A percentile compares a stretch with the other conserved stretches of the same genome.
Conservation (phyloP, 2,888 invertebrate species). For the Acleris holmiana region DNA sequence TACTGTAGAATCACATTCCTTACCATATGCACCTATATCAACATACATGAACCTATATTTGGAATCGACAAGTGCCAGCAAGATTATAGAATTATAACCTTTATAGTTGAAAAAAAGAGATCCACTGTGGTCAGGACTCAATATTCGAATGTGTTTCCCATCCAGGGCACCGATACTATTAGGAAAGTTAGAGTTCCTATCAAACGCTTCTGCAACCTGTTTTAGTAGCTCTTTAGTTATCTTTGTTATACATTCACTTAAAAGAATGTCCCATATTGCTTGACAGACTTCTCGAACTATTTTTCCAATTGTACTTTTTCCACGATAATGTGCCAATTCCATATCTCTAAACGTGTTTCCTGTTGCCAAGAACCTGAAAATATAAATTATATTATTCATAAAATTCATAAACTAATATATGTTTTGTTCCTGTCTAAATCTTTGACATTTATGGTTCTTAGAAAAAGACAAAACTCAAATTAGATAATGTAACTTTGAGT, state of each 20-base stretch:
- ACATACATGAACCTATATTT: constrained; percentile 19
- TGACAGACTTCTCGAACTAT: constrained; percentile 35
- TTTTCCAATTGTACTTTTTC: constrained; percentile 35
- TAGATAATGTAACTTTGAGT: too few relatives aligned
- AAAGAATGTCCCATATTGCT: constrained; percentile 35
- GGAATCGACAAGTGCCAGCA: constrained; percentile 15
- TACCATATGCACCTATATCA: constrained; percentile 5
- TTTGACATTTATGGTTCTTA: constrained; percentile 10
- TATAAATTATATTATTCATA: constrained; percentile 16
- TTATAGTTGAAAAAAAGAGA: constrained; percentile 8
- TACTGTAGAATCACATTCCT: constrained; percentile 2
- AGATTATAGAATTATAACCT: constrained; percentile 13
- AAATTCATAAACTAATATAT: constrained; percentile 1
- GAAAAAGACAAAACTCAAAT: neutral
- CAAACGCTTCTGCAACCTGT: constrained; percentile 22
- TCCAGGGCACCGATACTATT: constrained; percentile 5
- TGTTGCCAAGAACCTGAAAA: constrained; percentile 37
- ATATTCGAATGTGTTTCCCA: constrained; percentile 9
- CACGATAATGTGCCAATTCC: constrained; percentile 36
- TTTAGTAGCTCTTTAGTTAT: constrained; percentile 16
- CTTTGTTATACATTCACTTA: constrained; percentile 18
- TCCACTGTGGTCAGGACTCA: constrained; percentile 2
- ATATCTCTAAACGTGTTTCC: constrained; percentile 36
- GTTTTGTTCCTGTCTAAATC: neutral
- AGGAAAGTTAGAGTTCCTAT: constrained; percentile 9